Conservation (phyloP, 2,113 vertebrate genomes). For the Pseudolaguvia tuberculata region DNA sequence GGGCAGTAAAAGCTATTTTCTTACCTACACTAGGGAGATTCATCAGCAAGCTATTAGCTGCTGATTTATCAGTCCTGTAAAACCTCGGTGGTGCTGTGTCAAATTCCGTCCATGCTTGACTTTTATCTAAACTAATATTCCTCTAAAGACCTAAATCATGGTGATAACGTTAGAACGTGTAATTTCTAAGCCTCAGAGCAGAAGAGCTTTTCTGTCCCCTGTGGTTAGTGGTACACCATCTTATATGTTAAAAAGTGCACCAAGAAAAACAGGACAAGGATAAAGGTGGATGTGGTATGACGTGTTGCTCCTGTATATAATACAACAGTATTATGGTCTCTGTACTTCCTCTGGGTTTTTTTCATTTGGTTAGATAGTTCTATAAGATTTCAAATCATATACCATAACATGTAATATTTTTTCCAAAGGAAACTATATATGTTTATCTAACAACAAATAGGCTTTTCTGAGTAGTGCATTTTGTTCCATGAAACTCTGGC, state of each 20-base stretch:
- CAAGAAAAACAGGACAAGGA: constrained; percentile 38
- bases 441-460: neutral
- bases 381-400: neutral
- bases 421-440: neutral
- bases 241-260: constrained; percentile 14
- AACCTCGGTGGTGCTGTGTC: constrained; percentile 23
- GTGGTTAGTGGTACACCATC: neutral
- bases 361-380: constrained; percentile 37
- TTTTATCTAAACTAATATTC: constrained; percentile 33
- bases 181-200: neutral
- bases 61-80: constrained; percentile 33
- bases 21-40: constrained; percentile 15
- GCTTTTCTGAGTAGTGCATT: neutral
- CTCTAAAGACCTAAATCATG: constrained; percentile 19
- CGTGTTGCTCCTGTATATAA: constrained; percentile 68
- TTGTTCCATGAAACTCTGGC: neutral
- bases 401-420: no score
- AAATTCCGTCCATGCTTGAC: constrained; percentile 18
- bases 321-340: constrained; percentile 67
- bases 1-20: constrained; percentile 28
- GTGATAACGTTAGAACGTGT: constrained; percentile 10
- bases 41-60: constrained; percentile 23
- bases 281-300: constrained; percentile 69
- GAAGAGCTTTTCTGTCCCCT: neutral
- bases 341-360: constrained; percentile 58